Evolutionary conservation across 2,888 invertebrate genomes (phyloP), one percentile per base, ranked within the genome.

Genomic region (Aphodius sticticus): DNA sequence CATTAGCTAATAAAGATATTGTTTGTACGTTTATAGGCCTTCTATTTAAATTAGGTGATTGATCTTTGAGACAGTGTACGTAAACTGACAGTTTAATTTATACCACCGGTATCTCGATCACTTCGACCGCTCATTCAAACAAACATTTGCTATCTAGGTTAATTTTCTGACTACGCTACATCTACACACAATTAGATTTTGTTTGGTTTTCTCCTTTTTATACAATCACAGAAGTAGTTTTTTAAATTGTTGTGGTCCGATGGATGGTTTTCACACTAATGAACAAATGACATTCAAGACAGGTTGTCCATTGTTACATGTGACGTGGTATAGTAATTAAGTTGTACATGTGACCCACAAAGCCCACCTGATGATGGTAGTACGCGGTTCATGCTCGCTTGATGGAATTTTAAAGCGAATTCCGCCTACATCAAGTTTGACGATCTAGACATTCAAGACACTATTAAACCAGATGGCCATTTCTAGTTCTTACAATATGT

Each of bases 1-100:
- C 53, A 53, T 53, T 53, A 53, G 53, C 53, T 53, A 53, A 53
- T 53, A 53, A 53, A 53, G 53, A 53, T 53, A 53, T 53, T 53
- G 53, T 53, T 53, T 53, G 12, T 53, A 53, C 12, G 53, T 53
- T 53, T 53, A 53, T 53, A 53, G 53, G 53, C 53, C 53, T 5
- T 53, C 53, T 53, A 53, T 53, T 53, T 53, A 53, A 53, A 53
- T 53, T 53, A 53, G 53, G 53, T 53, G 53, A 53, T 53, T 53
- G 53, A 53, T 53, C 53, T 53, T 12, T 12, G 12, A 53, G 53
- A 9, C 1, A 9, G 53, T 5, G 12, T 53, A 53, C 6, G 9
- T 53, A 53, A 53, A 5, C 53, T 53, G 53, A 53, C 53, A 53
- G 53, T 12, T 53, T 53, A 53, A 53, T 53, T 53, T 53, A 53